Evolutionary conservation across 1,140 invertebrate genomes (phyloP), one percentile per base, ranked within the genome.

Genomic region (Diploscapter pachys): DNA sequence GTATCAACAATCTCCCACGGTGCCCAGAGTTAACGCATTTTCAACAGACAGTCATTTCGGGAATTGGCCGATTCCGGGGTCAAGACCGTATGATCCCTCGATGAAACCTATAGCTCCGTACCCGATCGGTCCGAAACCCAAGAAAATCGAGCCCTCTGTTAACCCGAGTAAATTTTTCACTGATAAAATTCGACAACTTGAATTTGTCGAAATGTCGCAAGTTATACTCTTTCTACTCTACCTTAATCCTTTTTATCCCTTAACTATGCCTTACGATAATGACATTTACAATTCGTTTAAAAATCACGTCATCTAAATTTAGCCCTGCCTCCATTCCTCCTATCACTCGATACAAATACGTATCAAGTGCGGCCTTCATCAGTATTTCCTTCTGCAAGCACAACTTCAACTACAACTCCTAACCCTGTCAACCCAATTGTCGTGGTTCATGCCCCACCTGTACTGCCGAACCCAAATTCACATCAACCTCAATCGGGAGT

Each of bases 21-120:
- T 70, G n/a, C 68, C 56, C 6, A 56, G 54, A 70, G 68, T 70
- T 8, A 50, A 56, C 13, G 68, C 68, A 50, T 70, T 70, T 49
- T 70, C 68, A 2, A 56, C 56, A 9, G 68, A 70, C 13, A 61
- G 56, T 9, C 68, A 70, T 31, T 65, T 73, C 51, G 72, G 72
- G 6, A 73, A 73, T 52, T 73, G 72, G 72, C 72, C 72, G n/a
- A 73, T 73, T 31, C 72, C 72, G 50, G 72, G 72, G 4, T 63
- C 72, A 50, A 73, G 62, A 49, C 72, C 72, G 2, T 73, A 64
- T 49, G 63, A 65, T 13, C 55, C 72, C n/a, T 57, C 62, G 31
- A 73, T 73, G 72, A 73, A 73, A 11, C 72, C 72, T 51, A 57
- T 73, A 3, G 61, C 72, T 5, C 56, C 62, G 0, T 73, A 66